These are phyloP conservation scores for Coturnix japonica DNA, from an alignment of 2,113 vertebrate genomes.

Conservation along the genomic window DNA sequence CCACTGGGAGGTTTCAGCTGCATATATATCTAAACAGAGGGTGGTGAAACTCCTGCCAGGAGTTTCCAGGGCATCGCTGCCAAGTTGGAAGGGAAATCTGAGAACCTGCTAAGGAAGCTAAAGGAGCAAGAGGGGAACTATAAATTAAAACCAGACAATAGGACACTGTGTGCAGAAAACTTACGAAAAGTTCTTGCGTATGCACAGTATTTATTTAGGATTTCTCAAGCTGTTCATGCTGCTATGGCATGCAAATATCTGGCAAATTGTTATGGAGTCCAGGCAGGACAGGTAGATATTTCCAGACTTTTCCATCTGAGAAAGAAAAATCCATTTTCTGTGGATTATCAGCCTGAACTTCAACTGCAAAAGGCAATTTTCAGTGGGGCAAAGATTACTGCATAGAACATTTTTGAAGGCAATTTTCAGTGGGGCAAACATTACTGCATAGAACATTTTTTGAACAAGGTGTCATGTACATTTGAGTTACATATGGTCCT, in stretches of 20 bases:
- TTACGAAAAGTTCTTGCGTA: not conserved
- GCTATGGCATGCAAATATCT: not conserved
- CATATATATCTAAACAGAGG: not conserved
- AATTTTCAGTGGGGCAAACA: not conserved
- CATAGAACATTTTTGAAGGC: not conserved
- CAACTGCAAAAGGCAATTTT: accelerated
- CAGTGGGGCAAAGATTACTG: not conserved
- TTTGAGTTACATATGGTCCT: not conserved
- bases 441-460: not conserved
- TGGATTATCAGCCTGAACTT: not conserved
- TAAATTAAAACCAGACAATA: constrained; percentile 19
- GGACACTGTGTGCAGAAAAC: not conserved
- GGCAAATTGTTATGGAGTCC: not conserved
- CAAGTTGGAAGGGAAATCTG: not conserved
- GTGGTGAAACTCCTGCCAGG: not conserved
- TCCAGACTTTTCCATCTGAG: not conserved
- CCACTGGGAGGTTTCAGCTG: not conserved
- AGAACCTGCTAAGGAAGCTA: not conserved
- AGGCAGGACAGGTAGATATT: not conserved
- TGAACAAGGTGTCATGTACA: not conserved
- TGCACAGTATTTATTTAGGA: not conserved
- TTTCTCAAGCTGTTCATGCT: not conserved
- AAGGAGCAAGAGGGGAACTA: not conserved
- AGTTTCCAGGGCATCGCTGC: not conserved
- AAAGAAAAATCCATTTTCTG: not conserved